Evolutionary conservation across 2,888 invertebrate species (phyloP).

Genomic region (Leucophenga maculata): DNA sequence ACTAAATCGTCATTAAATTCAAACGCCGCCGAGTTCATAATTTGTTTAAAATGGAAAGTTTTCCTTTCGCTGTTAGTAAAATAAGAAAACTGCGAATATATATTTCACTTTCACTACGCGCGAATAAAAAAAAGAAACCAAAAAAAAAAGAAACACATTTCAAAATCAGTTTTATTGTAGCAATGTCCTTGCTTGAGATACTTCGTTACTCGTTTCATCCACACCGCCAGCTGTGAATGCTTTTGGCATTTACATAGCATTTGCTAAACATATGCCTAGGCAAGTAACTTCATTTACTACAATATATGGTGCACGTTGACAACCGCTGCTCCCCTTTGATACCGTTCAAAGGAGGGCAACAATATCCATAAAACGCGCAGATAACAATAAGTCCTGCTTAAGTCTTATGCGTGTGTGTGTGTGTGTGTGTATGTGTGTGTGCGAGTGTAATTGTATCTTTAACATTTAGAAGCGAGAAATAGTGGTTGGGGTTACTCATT

Average conservation of each 20-base stretch:
- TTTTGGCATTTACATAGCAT: slow-evolving; percentile 61
- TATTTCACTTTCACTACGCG: no score
- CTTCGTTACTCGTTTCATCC: not conserved
- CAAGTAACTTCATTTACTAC: slow-evolving; percentile 61
- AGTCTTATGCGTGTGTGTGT: slow-evolving; percentile 51
- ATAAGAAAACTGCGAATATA: no score
- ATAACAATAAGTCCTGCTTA: slow-evolving; percentile 66
- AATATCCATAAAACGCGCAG: slow-evolving; percentile 66
- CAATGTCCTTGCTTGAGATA: not conserved
- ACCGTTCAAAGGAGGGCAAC: slow-evolving; percentile 46
- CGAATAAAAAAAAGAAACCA: no score
- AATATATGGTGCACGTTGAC: slow-evolving; percentile 1
- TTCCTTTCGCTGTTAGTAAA: not conserved
- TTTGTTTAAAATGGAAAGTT: slow-evolving; percentile 8
- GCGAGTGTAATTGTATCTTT: slow-evolving; percentile 8
- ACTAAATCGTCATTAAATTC: no score
- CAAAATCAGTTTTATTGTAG: no score
- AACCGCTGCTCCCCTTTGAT: not conserved
- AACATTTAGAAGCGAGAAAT: slow-evolving; percentile 5
- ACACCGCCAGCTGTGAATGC: slow-evolving; percentile 21
- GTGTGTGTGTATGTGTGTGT: slow-evolving; percentile 31
- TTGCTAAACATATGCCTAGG: slow-evolving; percentile 56
- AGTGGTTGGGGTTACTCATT: slow-evolving; percentile 33
- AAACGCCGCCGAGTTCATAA: slow-evolving; percentile 26
- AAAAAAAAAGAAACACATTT: no score